Evolutionary conservation across 1,140 invertebrate species (phyloP).

Genomic region (Zaprionus nigranus): DNA sequence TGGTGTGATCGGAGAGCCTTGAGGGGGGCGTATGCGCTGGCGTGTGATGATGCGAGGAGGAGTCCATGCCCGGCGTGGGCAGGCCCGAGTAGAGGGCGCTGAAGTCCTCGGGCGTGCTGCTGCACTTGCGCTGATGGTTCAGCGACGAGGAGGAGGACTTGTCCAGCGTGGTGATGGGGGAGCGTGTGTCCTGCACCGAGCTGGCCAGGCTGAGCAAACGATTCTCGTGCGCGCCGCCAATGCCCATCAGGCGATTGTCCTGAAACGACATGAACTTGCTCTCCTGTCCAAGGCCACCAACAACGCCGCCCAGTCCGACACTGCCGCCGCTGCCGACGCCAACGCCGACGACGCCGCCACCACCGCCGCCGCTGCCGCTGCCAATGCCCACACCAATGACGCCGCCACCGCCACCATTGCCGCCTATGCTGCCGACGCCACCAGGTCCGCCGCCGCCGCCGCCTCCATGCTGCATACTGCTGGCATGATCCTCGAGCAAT

Average conservation of each 20-base stretch:
- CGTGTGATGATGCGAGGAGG: conserved; percentile 86
- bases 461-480: conserved; percentile 74
- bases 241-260: conserved; percentile 85
- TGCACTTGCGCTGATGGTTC: conserved; percentile 89
- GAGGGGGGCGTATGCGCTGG: conserved; percentile 87
- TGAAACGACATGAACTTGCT: conserved; percentile 85
- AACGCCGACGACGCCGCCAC: not conserved
- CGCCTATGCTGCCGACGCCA: not conserved
- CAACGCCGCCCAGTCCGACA: conserved; percentile 3
- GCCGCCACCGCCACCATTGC: not conserved
- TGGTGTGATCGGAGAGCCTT: conserved; percentile 83
- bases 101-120: conserved; percentile 92
- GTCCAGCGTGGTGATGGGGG: conserved; percentile 83
- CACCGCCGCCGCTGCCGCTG: not conserved
- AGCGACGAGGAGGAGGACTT: conserved; percentile 85
- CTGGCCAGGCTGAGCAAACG: conserved; percentile 82
- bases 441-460: not conserved
- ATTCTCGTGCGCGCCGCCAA: conserved; percentile 83
- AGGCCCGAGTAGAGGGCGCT: conserved; percentile 89
- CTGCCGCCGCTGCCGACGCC: not conserved
- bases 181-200: conserved; percentile 83
- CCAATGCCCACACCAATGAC: not conserved
- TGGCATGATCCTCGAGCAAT: conserved; percentile 90
- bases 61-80: conserved; percentile 84
- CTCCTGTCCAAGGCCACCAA: conserved; percentile 71